Evolutionary conservation across 2,797 vertebrate genomes (phyloP), one percentile per base, ranked within the genome.

Genomic region (Lagodon rhomboides): DNA sequence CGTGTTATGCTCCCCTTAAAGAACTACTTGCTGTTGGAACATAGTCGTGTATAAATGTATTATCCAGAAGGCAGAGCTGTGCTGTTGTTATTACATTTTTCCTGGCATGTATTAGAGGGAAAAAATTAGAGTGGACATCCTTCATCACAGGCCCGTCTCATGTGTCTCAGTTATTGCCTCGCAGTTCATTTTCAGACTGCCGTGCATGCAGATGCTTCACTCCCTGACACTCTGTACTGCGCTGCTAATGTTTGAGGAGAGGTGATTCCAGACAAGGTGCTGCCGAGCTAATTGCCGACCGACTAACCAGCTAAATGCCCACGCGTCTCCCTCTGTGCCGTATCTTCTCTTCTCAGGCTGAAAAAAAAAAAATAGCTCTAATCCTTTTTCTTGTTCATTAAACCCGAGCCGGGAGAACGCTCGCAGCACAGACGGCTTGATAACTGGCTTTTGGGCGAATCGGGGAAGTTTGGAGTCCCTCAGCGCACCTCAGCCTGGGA

Each of bases 331-430:
- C 61, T 22, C 55, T 13, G 56, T 1, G 17, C 38, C 4, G 12
- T 38, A 61, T 62, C 54, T 69, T 23, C 61, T 54, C 46, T 56
- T 41, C 58, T 56, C 17, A 2, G 73, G 71, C 82, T 22, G 38
- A 9, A 9, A 38, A 38, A 38, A 38, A 38, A 11, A 38, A 15
- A 67, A 50, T 17, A 20, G 25, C 79, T 71, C 62, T 84, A 89
- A 90, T 89, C 89, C 85, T 25, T 79, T 85, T 71, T 71, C 67
- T 70, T 79, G 74, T 68, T 83, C 77, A 75, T 85, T 83, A 86
- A 85, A 80, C 46, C 27, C 0, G 7, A 84, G 66, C 27, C 15
- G 2, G 38, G 63, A 10, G 20, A 70, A 46, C 41, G 1, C 47
- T 73, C 27, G 0, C 55, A n/a, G 65, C 25, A 7, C 38, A 30